Evolutionary conservation across 2,113 vertebrate genomes (phyloP).

Genomic region (Baryphthengus martii): DNA sequence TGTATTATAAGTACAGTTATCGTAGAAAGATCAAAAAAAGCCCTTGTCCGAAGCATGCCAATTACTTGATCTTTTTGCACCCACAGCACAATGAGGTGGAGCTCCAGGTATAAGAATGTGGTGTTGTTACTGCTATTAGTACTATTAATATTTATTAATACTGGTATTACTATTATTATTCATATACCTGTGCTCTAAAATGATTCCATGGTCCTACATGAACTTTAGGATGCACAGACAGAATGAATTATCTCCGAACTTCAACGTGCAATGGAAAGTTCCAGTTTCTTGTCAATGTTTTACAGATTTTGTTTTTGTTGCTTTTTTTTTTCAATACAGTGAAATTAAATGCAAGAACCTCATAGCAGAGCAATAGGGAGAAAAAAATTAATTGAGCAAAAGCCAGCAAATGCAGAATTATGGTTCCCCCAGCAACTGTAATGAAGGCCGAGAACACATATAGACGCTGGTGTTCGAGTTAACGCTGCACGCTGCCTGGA

Average conservation of each 20-base stretch:
- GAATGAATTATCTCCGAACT: background rate
- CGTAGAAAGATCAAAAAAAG: background rate
- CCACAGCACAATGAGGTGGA: background rate
- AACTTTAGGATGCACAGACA: background rate
- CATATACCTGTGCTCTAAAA: background rate
- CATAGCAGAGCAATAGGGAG: slow-evolving; percentile 12
- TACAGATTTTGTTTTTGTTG: background rate
- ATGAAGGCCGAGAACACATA: slow-evolving; percentile 45
- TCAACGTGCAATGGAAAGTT: background rate
- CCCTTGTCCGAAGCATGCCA: background rate
- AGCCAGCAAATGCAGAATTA: slow-evolving; percentile 68
- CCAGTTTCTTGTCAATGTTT: background rate
- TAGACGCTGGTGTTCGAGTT: background rate
- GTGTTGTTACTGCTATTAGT: background rate
- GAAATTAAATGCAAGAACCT: slow-evolving; percentile 45
- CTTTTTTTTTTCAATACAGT: background rate
- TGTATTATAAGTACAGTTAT: background rate
- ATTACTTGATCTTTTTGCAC: background rate
- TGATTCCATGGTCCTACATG: background rate
- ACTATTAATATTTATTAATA: background rate
- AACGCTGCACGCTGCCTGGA: background rate
- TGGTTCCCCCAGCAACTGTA: slow-evolving; percentile 65
- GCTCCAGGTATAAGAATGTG: background rate
- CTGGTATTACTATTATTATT: background rate
- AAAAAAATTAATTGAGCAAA: slow-evolving; percentile 63